Base-by-base conservation (phyloP, 2,113 vertebrate genomes). In the Apodemus sylvaticus region DNA sequence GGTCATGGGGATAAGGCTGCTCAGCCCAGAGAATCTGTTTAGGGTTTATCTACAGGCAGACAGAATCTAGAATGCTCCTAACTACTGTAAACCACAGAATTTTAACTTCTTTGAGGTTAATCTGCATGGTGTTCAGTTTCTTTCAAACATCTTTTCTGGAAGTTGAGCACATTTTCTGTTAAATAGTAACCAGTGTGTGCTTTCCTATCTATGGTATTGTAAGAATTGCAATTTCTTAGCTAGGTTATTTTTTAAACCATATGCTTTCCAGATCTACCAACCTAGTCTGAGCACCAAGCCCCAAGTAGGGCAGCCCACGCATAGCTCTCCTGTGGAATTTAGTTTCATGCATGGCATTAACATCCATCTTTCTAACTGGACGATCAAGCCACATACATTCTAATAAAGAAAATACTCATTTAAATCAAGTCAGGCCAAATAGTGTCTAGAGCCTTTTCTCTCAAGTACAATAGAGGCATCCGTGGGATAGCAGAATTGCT, bases 101-200 rank as follows among this genome's bases (percentile, higher is more conserved):
- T 78, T 74, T 71, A 85, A 71, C n/a, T 88, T 91, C 70, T 91
- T 95, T 45, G 34, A 90, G 36, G 45, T 74, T 82, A 64, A 48
- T 86, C 70, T 82, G 73, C 39, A 16, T 70, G 64, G 26, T 79
- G 53, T 22, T 51, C 16, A 0, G 29, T 8, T 91, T 93, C 85
- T 89, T 95, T 77, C 12, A 58, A 74, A n/a, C 26, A 74, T 76
- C 68, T 60, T 90, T 86, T 89, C 82, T 97, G 62, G 13, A 89
- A 20, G 74, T 24, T 24, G 19, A 70, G 58, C 34, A 20, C 16
- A 39, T 79, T 89, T 81, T 58, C n/a, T 89, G 0, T 91, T 91
- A 74, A 94, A 73, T 0, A 62, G 24, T 66, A 92, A n/a, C 64
- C 16, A 55, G 10, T 68, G 9, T 86, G 42, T 26, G 31, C 48